Evolutionary conservation across 1,140 invertebrate genomes (phyloP).

Genomic region (Drosophila simulans): DNA sequence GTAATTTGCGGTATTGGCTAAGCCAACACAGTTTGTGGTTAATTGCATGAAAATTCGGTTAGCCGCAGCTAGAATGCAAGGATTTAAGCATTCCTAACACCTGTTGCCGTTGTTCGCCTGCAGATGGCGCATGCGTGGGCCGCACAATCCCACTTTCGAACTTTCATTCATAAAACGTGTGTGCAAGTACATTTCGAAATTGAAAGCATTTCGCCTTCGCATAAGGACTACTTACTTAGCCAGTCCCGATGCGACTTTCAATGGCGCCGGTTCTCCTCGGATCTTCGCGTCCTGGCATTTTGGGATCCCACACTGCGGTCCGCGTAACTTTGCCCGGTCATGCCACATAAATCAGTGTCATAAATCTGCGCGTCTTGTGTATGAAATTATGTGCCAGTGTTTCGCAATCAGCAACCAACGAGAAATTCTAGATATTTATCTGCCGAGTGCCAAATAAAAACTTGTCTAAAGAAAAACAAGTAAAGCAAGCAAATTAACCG

Average conservation of each 20-base stretch:
- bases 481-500: slow-evolving; percentile 48
- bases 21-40: slow-evolving; percentile 25
- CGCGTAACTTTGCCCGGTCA: slow-evolving; percentile 29
- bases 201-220: not conserved
- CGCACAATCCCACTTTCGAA: slow-evolving; percentile 22
- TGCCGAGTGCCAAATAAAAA: slow-evolving; percentile 21
- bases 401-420: slow-evolving; percentile 37
- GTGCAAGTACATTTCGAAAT: slow-evolving; percentile 43
- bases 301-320: not conserved
- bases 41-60: slow-evolving; percentile 27
- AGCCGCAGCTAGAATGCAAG: slow-evolving; percentile 15
- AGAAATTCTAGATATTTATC: slow-evolving; percentile 45
- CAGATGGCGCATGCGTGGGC: slow-evolving; percentile 49
- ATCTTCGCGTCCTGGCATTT: not conserved
- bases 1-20: slow-evolving; percentile 36
- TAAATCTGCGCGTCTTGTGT: slow-evolving; percentile 67
- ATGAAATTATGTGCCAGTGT: slow-evolving; percentile 68
- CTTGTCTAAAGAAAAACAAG: slow-evolving; percentile 16
- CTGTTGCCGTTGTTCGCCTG: slow-evolving; percentile 33
- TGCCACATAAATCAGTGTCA: slow-evolving; percentile 76
- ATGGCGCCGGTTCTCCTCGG: slow-evolving; percentile 31
- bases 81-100: slow-evolving; percentile 6
- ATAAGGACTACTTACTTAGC: not conserved
- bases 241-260: slow-evolving; percentile 71
- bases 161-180: slow-evolving; percentile 69